A percentile compares a stretch with the other conserved stretches of the same genome.
These are phyloP conservation scores for Myotis davidii DNA, from an alignment of 2,113 vertebrate genomes.

Conservation along the genomic window DNA sequence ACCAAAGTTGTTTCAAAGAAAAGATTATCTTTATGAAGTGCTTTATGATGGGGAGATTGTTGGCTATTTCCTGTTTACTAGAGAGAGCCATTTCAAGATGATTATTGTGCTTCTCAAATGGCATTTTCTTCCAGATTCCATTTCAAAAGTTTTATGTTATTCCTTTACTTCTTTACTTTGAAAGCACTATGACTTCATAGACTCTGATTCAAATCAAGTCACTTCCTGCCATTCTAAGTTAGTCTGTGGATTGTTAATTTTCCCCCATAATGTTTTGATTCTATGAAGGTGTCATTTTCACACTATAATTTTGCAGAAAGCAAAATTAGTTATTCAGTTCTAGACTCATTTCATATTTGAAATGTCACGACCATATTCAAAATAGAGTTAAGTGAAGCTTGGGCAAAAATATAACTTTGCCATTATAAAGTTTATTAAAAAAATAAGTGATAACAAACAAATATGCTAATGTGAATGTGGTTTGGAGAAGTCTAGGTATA, in stretches of 20 bases:
- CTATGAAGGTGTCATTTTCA: conserved; percentile 83
- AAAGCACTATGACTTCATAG: conserved; percentile 61
- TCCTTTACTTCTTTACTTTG: conserved; percentile 47
- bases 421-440: conserved; percentile 60
- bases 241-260: conserved; percentile 78
- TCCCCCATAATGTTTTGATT: conserved; percentile 79
- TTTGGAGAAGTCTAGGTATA: background rate
- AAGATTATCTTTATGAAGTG: conserved; percentile 6
- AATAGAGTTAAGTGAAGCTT: conserved; percentile 78
- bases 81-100: conserved; percentile 31
- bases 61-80: conserved; percentile 23
- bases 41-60: background rate
- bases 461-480: background rate
- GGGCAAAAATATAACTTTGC: conserved; percentile 74
- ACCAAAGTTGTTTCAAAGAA: background rate
- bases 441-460: conserved; percentile 17
- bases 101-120: conserved; percentile 1
- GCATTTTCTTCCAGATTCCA: conserved; percentile 58
- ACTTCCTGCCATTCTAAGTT: conserved; percentile 78
- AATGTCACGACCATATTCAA: conserved; percentile 81
- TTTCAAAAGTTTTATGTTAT: conserved; percentile 72
- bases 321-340: conserved; percentile 82
- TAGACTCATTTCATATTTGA: conserved; percentile 83
- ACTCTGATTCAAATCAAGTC: conserved; percentile 70
- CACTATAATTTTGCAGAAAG: conserved; percentile 83